Evolutionary conservation across 2,113 vertebrate species (phyloP).

Genomic region (Sorex fumeus): DNA sequence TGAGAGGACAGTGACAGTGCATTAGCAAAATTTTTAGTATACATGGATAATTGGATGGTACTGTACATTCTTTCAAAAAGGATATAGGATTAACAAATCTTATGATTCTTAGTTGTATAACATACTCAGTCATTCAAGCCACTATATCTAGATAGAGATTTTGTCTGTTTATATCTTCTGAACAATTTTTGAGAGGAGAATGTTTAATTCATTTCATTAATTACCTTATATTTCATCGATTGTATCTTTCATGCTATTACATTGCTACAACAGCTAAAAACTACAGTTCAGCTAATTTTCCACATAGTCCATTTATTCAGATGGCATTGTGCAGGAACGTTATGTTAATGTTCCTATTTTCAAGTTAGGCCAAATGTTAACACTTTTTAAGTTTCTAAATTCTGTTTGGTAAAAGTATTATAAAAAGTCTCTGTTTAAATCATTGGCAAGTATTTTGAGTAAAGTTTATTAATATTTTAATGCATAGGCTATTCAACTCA

Average conservation of each 20-base stretch:
- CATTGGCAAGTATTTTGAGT: slow-evolving; percentile 14
- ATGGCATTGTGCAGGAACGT: not conserved
- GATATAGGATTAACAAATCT: too few species aligned
- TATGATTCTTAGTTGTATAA: not conserved
- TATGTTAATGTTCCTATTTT: slow-evolving; percentile 6
- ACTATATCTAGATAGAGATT: not conserved
- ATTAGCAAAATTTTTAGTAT: not conserved
- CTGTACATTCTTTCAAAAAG: too few species aligned
- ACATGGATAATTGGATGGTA: not conserved
- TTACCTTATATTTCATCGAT: not conserved
- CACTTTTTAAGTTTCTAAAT: not conserved
- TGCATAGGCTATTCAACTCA: not conserved
- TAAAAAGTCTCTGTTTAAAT: not conserved
- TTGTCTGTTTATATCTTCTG: not conserved
- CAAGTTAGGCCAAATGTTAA: not conserved
- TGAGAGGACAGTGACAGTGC: too few species aligned
- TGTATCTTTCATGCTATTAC: not conserved
- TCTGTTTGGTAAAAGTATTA: not conserved
- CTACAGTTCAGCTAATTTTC: not conserved
- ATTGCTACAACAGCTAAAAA: not conserved
- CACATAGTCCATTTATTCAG: not conserved
- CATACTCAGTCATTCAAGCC: not conserved
- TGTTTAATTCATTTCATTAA: slow-evolving; percentile 19
- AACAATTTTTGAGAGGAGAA: not conserved
- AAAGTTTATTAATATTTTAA: not conserved